These are phyloP conservation scores for Hyperopisus bebe DNA, from an alignment of 2,113 vertebrate species.

Conservation along the genomic window DNA sequence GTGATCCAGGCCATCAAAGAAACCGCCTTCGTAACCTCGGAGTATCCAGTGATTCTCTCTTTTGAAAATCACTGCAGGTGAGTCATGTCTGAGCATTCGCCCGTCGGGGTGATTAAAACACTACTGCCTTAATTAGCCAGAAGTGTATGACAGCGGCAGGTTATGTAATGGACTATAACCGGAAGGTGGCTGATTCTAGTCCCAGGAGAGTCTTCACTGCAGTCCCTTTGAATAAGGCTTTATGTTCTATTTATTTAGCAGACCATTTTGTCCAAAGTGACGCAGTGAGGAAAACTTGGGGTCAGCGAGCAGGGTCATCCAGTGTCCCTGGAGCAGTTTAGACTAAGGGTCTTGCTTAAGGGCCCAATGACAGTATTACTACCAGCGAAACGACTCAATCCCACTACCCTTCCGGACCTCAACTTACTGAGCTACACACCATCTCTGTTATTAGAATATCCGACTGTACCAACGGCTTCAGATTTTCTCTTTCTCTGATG, in stretches of 20 bases:
- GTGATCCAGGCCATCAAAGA: constrained; percentile 97
- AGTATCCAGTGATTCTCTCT: constrained; percentile 92
- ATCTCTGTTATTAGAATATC: background rate
- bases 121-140: background rate
- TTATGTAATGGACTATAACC: background rate
- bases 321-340: background rate
- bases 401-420: background rate
- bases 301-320: background rate
- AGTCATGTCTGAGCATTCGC: constrained; percentile 7
- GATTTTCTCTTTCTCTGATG: constrained; percentile 19
- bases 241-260: background rate
- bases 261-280: background rate
- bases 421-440: background rate
- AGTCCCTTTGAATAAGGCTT: background rate
- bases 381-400: background rate
- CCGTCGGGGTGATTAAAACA: background rate
- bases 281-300: background rate
- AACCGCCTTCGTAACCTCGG: constrained; percentile 90
- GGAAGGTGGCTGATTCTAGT: background rate
- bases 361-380: background rate
- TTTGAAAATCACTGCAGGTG: constrained; percentile 99
- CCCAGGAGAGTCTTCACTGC: background rate
- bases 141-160: background rate
- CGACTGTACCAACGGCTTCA: background rate
- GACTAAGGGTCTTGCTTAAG: background rate